Conservation (phyloP, 2,113 vertebrate genomes). For the Dicaeum eximium region DNA sequence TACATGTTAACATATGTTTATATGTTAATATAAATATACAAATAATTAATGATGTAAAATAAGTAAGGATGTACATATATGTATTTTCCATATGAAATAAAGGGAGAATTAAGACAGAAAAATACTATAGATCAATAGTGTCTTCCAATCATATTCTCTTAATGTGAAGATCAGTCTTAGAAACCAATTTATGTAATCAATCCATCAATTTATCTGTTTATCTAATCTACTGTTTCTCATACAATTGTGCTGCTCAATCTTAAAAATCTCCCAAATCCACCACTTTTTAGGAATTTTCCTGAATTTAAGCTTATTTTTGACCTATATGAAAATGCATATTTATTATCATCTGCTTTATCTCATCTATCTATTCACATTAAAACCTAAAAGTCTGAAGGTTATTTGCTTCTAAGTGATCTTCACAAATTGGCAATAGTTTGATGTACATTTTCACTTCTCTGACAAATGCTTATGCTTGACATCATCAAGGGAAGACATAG, state of each 20-base stretch:
- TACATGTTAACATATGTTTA: too few species aligned
- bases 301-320: background rate
- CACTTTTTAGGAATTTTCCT: background rate
- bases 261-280: background rate
- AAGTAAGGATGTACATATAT: background rate
- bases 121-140: background rate
- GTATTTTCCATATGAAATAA: background rate
- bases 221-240: too few species aligned
- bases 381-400: background rate
- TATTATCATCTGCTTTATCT: background rate
- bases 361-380: background rate
- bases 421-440: background rate
- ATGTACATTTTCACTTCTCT: background rate
- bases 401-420: background rate
- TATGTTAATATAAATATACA: background rate
- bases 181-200: background rate
- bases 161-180: background rate
- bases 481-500: background rate
- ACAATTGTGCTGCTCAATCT: accelerated
- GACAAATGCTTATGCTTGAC: background rate
- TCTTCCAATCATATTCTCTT: background rate
- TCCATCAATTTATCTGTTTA: too few species aligned
- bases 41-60: background rate
- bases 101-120: background rate
- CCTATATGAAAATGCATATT: background rate